Base-by-base conservation (phyloP, 2,888 invertebrate species). In the Morinoia aosen region DNA sequence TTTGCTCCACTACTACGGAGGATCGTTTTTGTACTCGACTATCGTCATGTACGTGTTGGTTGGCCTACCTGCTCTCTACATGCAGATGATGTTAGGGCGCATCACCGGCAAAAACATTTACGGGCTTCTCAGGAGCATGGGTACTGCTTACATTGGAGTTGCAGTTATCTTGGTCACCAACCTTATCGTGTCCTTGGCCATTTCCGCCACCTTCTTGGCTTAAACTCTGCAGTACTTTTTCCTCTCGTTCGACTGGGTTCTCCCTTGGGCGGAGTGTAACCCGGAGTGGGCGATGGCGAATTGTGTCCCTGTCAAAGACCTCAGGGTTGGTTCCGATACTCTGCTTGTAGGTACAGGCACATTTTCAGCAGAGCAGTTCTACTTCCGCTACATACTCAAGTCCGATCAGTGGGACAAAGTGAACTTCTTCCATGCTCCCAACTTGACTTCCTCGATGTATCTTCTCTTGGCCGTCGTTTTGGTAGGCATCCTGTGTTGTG, bases 311-410 rank as follows among this genome's bases (percentile, higher is more conserved):
- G 95, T 95, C 12, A 33, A 11, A 7, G 61, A 95, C n/a, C n/a
- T 95, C 33, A 64, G 11, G 12, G n/a, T 39, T 0, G 95, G 95
- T 39, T 12, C 14, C 33, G 95, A 95, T 16, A 25, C 95, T 3
- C 64, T 95, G 25, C 95, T 64, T 39, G 95, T 64, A 25, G 40
- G 64, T 39, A 33, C 61, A 3, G 95, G 95, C n/a, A 95, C 5
- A 64, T 95, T 58, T 39, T 95, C 95, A n/a, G 95, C 64, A 7
- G 95, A 95, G n/a, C 64, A 95, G n/a, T 95, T 95, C 11, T 95
- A 95, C 64, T 39, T 95, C 25, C 0, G 95, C 1, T 61, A 61
- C n/a, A n/a, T 95, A 12, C 19, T 56, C 16, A 95, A 95, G 25
- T 57, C 48, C 7, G 33, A 64, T 39, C 12, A 64, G n/a, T 95